Evolutionary conservation across 2,113 vertebrate genomes (phyloP).

Genomic region (Romanogobio albipinnatus): DNA sequence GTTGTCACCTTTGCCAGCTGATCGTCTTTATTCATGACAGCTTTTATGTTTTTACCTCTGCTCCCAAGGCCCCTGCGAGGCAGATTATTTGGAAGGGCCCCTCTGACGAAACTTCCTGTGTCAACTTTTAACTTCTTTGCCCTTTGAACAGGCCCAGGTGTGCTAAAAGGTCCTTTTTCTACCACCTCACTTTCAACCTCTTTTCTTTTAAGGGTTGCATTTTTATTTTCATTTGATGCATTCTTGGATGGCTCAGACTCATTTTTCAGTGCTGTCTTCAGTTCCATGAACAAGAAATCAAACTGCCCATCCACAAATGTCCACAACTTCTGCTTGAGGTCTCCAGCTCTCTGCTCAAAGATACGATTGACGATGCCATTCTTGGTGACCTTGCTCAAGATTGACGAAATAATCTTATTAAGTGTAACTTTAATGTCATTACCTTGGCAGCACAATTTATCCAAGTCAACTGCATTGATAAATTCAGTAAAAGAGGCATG

Average conservation of each 20-base stretch:
- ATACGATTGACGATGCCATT: slow-evolving; percentile 91
- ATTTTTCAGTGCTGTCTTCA: slow-evolving; percentile 76
- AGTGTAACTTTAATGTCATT: slow-evolving; percentile 80
- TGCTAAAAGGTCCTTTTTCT: slow-evolving; percentile 60
- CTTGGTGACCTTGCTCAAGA: slow-evolving; percentile 85
- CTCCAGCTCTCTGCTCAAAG: slow-evolving; percentile 88
- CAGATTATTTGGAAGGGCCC: background rate
- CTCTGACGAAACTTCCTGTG: background rate
- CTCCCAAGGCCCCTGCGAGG: slow-evolving; percentile 74
- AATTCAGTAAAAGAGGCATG: slow-evolving; percentile 86
- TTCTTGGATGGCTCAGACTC: slow-evolving; percentile 66
- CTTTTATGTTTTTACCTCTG: slow-evolving; percentile 77
- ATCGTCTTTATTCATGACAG: slow-evolving; percentile 58
- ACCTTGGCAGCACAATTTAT: slow-evolving; percentile 78
- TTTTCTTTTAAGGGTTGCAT: slow-evolving; percentile 52
- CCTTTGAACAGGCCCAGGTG: slow-evolving; percentile 25
- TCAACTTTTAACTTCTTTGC: slow-evolving; percentile 6
- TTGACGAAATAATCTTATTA: slow-evolving; percentile 83
- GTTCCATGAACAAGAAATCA: slow-evolving; percentile 87
- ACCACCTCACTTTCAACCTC: slow-evolving; percentile 53
- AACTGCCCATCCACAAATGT: slow-evolving; percentile 92
- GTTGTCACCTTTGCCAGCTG: background rate
- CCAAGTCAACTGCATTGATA: slow-evolving; percentile 83
- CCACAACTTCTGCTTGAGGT: slow-evolving; percentile 94
- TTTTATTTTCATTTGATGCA: slow-evolving; percentile 30